Percentiles rank a stretch among this genome's conserved stretches.
phyloP scores from a whole-genome alignment of 2,888 invertebrate species.

The Osedax frankpressi region DNA sequence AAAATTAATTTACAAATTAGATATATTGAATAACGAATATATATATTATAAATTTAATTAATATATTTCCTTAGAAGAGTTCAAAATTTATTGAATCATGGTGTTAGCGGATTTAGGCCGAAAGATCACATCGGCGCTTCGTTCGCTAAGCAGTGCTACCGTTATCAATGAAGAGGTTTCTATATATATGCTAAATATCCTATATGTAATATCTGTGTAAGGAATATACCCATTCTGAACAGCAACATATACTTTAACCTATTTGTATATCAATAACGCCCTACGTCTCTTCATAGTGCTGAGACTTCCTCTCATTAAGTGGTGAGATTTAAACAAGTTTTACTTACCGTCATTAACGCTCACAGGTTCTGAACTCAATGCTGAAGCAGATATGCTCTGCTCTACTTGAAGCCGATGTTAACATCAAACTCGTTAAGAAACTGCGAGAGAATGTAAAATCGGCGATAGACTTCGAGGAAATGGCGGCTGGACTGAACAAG shows the following conservation, averaged over 20 bases:
- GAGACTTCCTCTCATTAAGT: too few relatives aligned
- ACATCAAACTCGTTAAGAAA: slow-evolving; percentile 85
- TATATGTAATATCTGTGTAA: too few relatives aligned
- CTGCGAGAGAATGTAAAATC: slow-evolving; percentile 86
- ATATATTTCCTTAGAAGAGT: too few relatives aligned
- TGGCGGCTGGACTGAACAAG: slow-evolving; percentile 92
- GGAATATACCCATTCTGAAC: too few relatives aligned
- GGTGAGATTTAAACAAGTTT: too few relatives aligned
- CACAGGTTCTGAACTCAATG: slow-evolving; percentile 89
- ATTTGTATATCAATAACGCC: not conserved
- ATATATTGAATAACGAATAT: too few relatives aligned
- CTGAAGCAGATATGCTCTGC: slow-evolving; percentile 96
- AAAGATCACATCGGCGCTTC: slow-evolving; percentile 93
- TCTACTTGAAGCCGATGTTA: slow-evolving; percentile 85
- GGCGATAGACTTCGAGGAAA: slow-evolving; percentile 97
- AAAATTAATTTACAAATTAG: too few relatives aligned
- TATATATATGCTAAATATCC: too few relatives aligned
- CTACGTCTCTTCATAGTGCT: not conserved
- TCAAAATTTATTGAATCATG: too few relatives aligned
- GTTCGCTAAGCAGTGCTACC: slow-evolving; percentile 91
- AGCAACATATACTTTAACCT: not conserved
- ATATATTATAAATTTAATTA: too few relatives aligned
- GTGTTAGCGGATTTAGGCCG: slow-evolving; percentile 99
- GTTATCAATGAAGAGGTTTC: slow-evolving; percentile 96
- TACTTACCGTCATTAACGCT: slow-evolving; percentile 21